These are phyloP conservation scores for Collichthys lucidus DNA, from an alignment of 2,113 vertebrate genomes.

Conservation along the genomic window DNA sequence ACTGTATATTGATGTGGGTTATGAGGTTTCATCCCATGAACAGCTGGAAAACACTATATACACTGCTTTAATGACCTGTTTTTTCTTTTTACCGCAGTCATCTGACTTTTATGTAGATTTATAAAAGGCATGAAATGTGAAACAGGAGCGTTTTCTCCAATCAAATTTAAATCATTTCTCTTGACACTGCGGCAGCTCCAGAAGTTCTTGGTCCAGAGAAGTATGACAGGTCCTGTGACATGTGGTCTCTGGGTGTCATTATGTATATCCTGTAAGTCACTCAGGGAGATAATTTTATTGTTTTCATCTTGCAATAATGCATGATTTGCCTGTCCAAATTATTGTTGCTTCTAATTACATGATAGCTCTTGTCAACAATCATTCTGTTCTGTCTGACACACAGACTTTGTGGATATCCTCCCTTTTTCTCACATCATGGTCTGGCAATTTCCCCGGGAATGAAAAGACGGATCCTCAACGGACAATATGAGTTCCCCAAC, in stretches of 20 bases:
- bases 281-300: constrained; percentile 78
- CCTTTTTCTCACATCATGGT: constrained; percentile 93
- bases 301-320: background rate
- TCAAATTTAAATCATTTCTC: constrained; percentile 27
- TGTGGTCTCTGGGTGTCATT: constrained; percentile 46
- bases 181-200: constrained; percentile 78
- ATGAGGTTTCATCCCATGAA: constrained; percentile 6
- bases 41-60: background rate
- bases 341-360: background rate
- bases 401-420: constrained; percentile 92
- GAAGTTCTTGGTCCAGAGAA: constrained; percentile 47
- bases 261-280: constrained; percentile 86
- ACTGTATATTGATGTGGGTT: no score
- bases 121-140: background rate
- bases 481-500: constrained; percentile 93
- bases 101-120: background rate
- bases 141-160: background rate
- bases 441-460: constrained; percentile 96
- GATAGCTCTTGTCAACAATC: constrained; percentile 9
- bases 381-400: constrained; percentile 1
- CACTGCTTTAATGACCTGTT: background rate
- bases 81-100: background rate
- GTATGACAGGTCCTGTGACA: constrained; percentile 41
- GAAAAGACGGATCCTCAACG: constrained; percentile 94
- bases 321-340: background rate